A percentile compares a stretch with the other conserved stretches of the same genome.
phyloP scores from a whole-genome alignment of 2,113 vertebrate species.

The Arothron firmamentum region DNA sequence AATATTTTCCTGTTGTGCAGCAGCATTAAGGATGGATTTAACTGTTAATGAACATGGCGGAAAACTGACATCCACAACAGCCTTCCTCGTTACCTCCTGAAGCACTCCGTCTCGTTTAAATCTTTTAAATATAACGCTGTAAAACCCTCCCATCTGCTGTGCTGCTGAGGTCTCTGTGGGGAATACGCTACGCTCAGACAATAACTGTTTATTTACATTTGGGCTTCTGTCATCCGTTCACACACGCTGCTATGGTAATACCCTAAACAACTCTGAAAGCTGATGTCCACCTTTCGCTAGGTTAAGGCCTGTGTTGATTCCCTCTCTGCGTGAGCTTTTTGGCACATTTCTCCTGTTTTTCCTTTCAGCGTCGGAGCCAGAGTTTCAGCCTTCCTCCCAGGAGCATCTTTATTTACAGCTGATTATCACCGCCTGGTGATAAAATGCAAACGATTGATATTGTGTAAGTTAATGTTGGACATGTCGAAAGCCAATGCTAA shows the following conservation, averaged over 20 bases:
- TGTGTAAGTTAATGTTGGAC: too few relatives aligned
- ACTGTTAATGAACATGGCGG: slow-evolving; percentile 20
- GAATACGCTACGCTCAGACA: too few relatives aligned
- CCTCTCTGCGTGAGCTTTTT: slow-evolving; percentile 16
- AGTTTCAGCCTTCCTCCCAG: too few relatives aligned
- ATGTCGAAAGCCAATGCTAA: slow-evolving; percentile 34
- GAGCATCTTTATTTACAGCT: too few relatives aligned
- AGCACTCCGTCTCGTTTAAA: slow-evolving; percentile 10
- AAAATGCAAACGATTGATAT: too few relatives aligned
- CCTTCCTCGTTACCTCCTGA: slow-evolving; percentile 12
- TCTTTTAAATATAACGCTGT: too few relatives aligned
- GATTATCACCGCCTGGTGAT: too few relatives aligned
- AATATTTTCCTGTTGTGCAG: slow-evolving; percentile 7
- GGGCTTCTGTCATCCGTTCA: slow-evolving; percentile 7
- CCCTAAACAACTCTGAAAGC: slow-evolving; percentile 23
- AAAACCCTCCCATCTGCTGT: slow-evolving; percentile 3
- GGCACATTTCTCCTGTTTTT: slow-evolving; percentile 1
- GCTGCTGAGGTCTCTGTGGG: slow-evolving; percentile 37
- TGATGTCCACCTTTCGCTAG: slow-evolving; percentile 12
- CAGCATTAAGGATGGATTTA: slow-evolving; percentile 34
- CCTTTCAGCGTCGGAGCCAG: background rate
- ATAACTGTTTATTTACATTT: slow-evolving; percentile 4
- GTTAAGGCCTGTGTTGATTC: slow-evolving; percentile 25
- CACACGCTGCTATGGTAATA: slow-evolving; percentile 23
- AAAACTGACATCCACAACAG: slow-evolving; percentile 20